These are phyloP conservation scores for Picathartes gymnocephalus DNA, from an alignment of 2,113 vertebrate genomes.

Conservation along the genomic window DNA sequence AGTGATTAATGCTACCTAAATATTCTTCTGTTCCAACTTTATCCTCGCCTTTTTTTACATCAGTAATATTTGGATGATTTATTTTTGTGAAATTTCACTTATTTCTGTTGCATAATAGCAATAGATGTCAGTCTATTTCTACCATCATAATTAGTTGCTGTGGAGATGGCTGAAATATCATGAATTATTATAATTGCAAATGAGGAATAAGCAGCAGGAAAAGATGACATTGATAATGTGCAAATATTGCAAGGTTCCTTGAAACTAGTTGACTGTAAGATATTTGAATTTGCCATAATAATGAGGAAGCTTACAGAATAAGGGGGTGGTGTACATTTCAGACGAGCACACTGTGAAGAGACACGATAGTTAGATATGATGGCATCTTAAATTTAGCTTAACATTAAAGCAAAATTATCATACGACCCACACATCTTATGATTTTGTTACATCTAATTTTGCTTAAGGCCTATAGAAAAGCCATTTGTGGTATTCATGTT, in stretches of 20 bases:
- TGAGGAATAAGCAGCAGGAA: slow-evolving; percentile 37
- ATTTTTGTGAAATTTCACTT: slow-evolving; percentile 30
- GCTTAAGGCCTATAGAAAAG: neutral
- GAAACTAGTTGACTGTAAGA: neutral
- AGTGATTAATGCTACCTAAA: neutral
- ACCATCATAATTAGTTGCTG: slow-evolving; percentile 51
- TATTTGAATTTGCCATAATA: neutral
- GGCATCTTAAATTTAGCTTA: neutral
- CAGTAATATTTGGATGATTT: neutral
- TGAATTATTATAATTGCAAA: slow-evolving; percentile 59
- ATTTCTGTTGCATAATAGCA: slow-evolving; percentile 30
- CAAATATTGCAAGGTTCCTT: slow-evolving; percentile 43
- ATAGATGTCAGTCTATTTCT: slow-evolving; percentile 47
- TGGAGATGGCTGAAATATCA: slow-evolving; percentile 48
- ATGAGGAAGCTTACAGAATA: neutral
- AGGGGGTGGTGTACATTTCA: neutral
- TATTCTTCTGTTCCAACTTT: neutral
- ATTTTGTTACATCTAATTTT: neutral
- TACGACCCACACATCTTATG: neutral
- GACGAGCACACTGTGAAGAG: neutral
- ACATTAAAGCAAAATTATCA: neutral
- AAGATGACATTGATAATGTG: slow-evolving; percentile 59
- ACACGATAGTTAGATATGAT: neutral
- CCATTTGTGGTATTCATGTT: neutral
- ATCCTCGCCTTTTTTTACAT: neutral